Evolutionary conservation across 1,140 invertebrate genomes (phyloP), one percentile per base, ranked within the genome.

Genomic region (Uloborus diversus): DNA sequence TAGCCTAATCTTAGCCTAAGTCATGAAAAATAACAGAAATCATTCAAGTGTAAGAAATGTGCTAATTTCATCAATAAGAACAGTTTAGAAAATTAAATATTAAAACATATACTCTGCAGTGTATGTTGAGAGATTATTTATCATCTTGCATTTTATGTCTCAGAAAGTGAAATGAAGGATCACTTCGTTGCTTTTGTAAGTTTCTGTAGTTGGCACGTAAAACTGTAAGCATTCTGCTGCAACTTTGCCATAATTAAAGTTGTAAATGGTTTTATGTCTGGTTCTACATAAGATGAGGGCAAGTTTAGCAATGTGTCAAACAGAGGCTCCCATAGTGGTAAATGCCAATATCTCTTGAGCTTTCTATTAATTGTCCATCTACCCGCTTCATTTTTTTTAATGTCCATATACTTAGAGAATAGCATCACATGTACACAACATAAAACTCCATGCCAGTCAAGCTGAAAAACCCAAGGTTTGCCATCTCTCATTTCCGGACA

Each of bases 401-500:
- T 89, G 82, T 94, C 92, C 92, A 97, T 96, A 85, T 96, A 96
- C 84, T 92, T 92, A 30, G 93, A 93, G 87, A 96, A 94, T 25
- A 96, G 86, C 79, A 97, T 87, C 56, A 93, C 92, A 87, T 96
- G 93, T 78, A 95, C 92, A 27, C 94, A 93, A 25, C 93, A 93
- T 73, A 93, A 93, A 75, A 96, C 86, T 81, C 95, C 95, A 88
- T 93, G 96, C 81, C 95, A 87, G 88, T 97, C 96, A 80, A 90
- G 88, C 87, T 97, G 95, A 86, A 95, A 97, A 33, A 93, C 96
- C 96, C 96, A 98, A 2, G 94, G 93, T 83, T 91, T 90, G 49
- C 91, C 89, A 79, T 94, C 94, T 83, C 91, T 90, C 94, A 96
- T 96, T 88, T 96, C 94, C 76, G 92, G 92, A 84, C 94, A 96